A percentile compares a stretch with the other conserved stretches of the same genome.
Conservation (phyloP, 2,113 vertebrate genomes). For the Mohoua ochrocephala region DNA sequence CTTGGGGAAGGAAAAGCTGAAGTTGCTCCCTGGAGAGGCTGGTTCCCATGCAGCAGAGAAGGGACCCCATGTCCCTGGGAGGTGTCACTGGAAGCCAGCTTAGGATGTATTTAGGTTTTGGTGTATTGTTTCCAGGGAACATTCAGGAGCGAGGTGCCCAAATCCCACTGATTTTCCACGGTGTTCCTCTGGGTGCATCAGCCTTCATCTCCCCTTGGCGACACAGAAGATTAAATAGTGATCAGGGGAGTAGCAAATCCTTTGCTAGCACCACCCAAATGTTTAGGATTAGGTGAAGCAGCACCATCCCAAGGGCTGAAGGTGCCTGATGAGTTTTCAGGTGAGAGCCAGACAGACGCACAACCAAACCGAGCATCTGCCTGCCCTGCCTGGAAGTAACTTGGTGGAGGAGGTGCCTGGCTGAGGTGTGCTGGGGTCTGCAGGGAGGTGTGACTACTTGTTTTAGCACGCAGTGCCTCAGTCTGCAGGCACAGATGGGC, state of each 20-base stretch:
- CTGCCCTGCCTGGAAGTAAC: neutral
- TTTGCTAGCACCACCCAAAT: neutral
- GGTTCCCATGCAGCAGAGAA: neutral
- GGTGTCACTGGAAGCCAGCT: neutral
- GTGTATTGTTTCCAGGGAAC: neutral
- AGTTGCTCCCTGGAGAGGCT: neutral
- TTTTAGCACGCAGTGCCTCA: neutral
- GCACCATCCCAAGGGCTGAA: neutral
- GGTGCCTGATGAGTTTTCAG: neutral
- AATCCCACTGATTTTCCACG: neutral
- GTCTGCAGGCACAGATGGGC: neutral
- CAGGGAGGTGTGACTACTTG: neutral
- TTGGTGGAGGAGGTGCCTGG: neutral
- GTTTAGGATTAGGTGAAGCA: neutral
- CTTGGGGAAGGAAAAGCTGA: neutral
- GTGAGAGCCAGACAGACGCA: neutral
- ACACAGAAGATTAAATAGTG: neutral
- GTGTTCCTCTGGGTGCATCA: neutral
- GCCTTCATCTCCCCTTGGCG: neutral
- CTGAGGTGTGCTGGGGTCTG: neutral
- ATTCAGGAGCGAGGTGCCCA: neutral
- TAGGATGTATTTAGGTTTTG: neutral
- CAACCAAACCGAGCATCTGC: rapidly evolving
- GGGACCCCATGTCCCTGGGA: neutral
- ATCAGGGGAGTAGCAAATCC: neutral